phyloP scores from a whole-genome alignment of 2,113 vertebrate genomes.

The Sylvia atricapilla region DNA sequence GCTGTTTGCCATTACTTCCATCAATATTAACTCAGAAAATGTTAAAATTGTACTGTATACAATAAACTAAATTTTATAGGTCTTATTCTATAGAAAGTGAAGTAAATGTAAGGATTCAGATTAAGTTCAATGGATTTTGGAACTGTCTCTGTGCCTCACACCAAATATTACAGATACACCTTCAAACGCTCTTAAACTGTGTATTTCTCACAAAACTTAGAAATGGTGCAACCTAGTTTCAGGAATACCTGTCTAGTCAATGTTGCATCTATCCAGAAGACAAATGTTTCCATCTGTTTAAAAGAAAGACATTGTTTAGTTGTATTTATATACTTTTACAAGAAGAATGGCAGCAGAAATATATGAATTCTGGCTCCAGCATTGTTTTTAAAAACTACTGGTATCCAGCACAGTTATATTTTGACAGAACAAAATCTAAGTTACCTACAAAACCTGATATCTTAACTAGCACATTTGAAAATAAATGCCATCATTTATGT shows the following conservation, averaged over 20 bases:
- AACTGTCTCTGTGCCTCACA: constrained; percentile 37
- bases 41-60: constrained; percentile 9
- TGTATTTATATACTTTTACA: not conserved
- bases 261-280: constrained; percentile 48
- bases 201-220: constrained; percentile 25
- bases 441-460: not conserved
- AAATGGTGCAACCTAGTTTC: constrained; percentile 40
- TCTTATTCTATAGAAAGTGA: not conserved
- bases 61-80: constrained; percentile 13
- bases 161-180: not conserved
- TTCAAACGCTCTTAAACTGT: not conserved
- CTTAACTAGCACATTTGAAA: constrained; percentile 43
- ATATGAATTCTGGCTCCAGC: not conserved
- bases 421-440: constrained; percentile 29
- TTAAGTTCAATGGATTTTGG: constrained; percentile 40
- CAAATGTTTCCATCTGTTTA: constrained; percentile 62
- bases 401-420: not conserved
- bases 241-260: constrained; percentile 33
- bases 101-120: not conserved
- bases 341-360: constrained; percentile 24
- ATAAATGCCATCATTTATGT: constrained; percentile 27
- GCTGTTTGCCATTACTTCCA: constrained; percentile 50
- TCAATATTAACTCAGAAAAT: constrained; percentile 5
- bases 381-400: not conserved
- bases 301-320: not conserved